A percentile compares a stretch with the other conserved stretches of the same genome.
Evolutionary conservation across 2,113 vertebrate genomes (phyloP).

Genomic region (Panurus biarmicus): DNA sequence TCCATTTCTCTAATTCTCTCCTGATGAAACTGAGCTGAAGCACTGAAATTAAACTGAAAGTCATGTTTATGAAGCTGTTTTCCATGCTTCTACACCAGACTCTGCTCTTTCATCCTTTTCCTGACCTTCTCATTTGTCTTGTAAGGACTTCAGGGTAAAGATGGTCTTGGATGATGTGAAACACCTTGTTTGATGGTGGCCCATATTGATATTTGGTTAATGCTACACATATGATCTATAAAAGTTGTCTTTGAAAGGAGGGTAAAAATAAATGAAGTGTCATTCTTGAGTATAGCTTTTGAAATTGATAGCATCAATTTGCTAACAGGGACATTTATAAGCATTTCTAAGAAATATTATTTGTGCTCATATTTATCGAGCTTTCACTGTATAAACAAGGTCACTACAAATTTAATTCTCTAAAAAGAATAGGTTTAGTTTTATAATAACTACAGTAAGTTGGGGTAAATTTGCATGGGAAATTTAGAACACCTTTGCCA

Average conservation of each 20-base stretch:
- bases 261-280: conserved; percentile 5
- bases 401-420: not conserved
- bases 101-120: not conserved
- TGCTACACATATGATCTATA: not conserved
- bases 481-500: not conserved
- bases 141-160: not conserved
- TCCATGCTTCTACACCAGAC: not conserved
- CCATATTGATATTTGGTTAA: conserved; percentile 14
- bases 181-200: not conserved
- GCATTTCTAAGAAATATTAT: conserved; percentile 6
- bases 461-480: not conserved
- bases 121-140: conserved; percentile 2
- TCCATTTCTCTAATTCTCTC: not conserved
- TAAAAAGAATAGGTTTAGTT: not conserved
- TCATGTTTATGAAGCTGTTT: not conserved
- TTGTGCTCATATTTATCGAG: not conserved
- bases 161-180: not conserved
- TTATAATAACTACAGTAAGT: not conserved
- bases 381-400: not conserved
- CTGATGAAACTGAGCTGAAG: not conserved
- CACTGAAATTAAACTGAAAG: not conserved
- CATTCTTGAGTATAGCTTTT: not conserved
- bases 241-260: not conserved
- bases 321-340: not conserved
- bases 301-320: conserved; percentile 15